These are phyloP conservation scores for Nymphalis io DNA, from an alignment of 1,140 invertebrate species.

Conservation along the genomic window DNA sequence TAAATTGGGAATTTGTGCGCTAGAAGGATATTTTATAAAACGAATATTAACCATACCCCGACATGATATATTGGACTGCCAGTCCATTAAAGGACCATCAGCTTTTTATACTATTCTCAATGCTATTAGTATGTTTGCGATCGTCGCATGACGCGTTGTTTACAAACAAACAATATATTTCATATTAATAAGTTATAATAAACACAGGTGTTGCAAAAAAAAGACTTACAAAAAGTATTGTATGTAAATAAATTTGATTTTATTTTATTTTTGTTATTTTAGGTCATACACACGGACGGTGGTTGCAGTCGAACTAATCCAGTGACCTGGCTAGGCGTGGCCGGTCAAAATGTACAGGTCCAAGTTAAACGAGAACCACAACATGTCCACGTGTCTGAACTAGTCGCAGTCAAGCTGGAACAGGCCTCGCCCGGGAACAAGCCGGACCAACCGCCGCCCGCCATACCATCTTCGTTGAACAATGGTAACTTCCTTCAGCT, in stretches of 20 bases:
- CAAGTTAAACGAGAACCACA: conserved; percentile 76
- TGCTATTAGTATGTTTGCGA: too few relatives aligned
- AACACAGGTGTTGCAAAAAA: too few relatives aligned
- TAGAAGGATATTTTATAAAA: too few relatives aligned
- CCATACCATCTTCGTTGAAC: conserved; percentile 68
- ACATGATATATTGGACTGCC: too few relatives aligned
- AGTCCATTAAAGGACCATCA: too few relatives aligned
- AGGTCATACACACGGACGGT: conserved; percentile 68
- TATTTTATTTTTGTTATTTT: not conserved
- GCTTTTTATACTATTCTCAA: too few relatives aligned
- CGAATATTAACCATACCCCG: too few relatives aligned
- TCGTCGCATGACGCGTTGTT: too few relatives aligned
- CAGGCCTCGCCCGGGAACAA: conserved; percentile 74
- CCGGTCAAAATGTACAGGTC: conserved; percentile 64
- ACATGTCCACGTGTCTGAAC: conserved; percentile 63
- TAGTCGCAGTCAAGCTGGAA: conserved; percentile 75
- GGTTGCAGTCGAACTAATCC: conserved; percentile 82
- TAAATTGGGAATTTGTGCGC: too few relatives aligned
- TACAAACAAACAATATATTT: too few relatives aligned
- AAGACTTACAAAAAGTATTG: not conserved
- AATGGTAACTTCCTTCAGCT: conserved; percentile 56
- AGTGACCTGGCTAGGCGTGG: conserved; percentile 79
- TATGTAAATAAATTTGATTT: not conserved
- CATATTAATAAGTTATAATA: too few relatives aligned
- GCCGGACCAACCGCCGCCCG: conserved; percentile 55